A percentile compares a stretch with the other conserved stretches of the same genome.
phyloP scores from a whole-genome alignment of 2,113 vertebrate species.

The Formicarius rufipectus region DNA sequence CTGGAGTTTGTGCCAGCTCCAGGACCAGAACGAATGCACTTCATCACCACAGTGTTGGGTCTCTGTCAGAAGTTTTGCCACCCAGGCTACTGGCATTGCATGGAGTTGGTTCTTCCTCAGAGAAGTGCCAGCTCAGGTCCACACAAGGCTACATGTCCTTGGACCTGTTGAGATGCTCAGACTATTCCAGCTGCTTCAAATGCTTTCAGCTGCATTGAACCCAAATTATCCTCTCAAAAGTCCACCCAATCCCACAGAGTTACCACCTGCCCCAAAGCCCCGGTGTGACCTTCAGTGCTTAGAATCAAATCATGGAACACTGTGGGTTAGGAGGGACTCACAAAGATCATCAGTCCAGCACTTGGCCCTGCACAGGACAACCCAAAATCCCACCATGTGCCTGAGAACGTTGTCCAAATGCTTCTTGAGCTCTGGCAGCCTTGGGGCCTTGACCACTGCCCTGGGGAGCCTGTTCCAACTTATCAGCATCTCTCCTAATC shows the following conservation, averaged over 20 bases:
- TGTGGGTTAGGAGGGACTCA: too few species aligned
- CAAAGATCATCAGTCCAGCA: neutral
- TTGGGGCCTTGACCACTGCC: neutral
- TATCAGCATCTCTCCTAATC: rapidly evolving
- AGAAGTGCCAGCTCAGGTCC: neutral
- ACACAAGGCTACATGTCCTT: neutral
- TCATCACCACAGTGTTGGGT: neutral
- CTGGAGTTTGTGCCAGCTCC: neutral
- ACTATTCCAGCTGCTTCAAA: neutral
- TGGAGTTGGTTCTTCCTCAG: neutral
- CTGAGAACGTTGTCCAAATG: neutral
- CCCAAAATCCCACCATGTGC: neutral
- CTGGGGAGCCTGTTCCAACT: rapidly evolving
- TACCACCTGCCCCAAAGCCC: too few species aligned
- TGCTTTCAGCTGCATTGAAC: neutral
- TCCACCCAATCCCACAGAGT: too few species aligned
- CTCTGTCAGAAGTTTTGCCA: neutral
- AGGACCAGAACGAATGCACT: neutral
- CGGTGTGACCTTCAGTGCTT: too few species aligned
- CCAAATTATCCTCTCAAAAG: too few species aligned
- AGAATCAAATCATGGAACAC: too few species aligned
- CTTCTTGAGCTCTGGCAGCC: neutral
- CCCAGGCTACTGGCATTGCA: neutral
- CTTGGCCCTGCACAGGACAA: neutral
- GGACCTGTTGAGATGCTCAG: neutral